These are phyloP conservation scores for Drosophila persimilis DNA, from an alignment of 1,140 invertebrate genomes.

Conservation along the genomic window DNA sequence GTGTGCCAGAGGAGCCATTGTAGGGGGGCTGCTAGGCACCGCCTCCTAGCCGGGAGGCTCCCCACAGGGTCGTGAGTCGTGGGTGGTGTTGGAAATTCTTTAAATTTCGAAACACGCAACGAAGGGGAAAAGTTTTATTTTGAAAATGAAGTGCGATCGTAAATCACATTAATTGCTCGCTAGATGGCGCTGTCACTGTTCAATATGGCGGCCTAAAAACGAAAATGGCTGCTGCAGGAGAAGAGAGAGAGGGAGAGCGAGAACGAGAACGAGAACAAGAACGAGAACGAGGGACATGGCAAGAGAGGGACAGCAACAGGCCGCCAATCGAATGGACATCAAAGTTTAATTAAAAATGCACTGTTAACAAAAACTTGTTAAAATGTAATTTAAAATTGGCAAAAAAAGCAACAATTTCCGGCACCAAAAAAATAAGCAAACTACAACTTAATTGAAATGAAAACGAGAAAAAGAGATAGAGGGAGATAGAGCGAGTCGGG, in stretches of 20 bases:
- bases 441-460: conserved; percentile 21
- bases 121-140: conserved; percentile 20
- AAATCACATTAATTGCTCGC: conserved; percentile 76
- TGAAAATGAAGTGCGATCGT: conserved; percentile 70
- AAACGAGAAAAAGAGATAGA: conserved; percentile 6
- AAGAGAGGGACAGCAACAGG: neutral
- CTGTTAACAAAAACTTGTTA: conserved; percentile 46
- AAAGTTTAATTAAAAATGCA: conserved; percentile 69
- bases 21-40: neutral
- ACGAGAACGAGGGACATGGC: neutral
- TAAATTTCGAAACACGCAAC: conserved; percentile 59
- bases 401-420: conserved; percentile 13
- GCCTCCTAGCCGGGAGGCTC: too few relatives aligned
- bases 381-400: conserved; percentile 68
- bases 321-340: conserved; percentile 38
- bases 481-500: neutral
- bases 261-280: neutral
- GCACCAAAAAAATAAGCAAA: conserved; percentile 1
- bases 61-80: neutral
- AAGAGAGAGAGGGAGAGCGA: neutral
- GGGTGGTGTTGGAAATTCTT: conserved; percentile 40
- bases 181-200: conserved; percentile 61
- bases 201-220: conserved; percentile 59
- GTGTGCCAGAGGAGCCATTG: neutral
- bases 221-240: conserved; percentile 15